Evolutionary conservation across 2,888 invertebrate species (phyloP).

Genomic region (Imbricaverruca yamaguchii): DNA sequence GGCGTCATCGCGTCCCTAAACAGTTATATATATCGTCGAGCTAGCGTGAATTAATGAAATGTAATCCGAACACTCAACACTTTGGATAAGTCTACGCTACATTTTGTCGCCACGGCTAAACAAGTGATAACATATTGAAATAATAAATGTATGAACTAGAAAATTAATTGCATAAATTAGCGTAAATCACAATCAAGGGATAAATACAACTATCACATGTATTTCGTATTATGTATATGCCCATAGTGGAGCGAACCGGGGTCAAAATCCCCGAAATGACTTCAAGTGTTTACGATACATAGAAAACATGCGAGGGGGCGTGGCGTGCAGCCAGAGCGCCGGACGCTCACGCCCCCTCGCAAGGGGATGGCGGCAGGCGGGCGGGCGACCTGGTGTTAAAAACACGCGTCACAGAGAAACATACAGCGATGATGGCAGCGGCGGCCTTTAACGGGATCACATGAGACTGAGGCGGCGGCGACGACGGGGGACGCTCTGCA

Average conservation of each 20-base stretch:
- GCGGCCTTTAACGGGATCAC: neutral
- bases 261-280: conserved; percentile 3
- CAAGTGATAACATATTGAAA: conserved; percentile 15
- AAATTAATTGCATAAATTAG: conserved; percentile 18
- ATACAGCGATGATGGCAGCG: neutral
- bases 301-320: neutral
- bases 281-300: neutral
- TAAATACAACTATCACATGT: conserved; percentile 17
- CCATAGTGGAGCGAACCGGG: neutral
- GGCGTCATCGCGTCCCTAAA: neutral
- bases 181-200: conserved; percentile 14
- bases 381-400: neutral
- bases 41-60: neutral
- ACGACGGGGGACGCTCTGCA: neutral
- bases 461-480: neutral
- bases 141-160: conserved; percentile 13
- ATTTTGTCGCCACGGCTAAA: neutral
- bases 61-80: neutral
- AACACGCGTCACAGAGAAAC: neutral
- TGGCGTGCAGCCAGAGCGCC: neutral
- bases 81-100: neutral
- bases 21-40: neutral
- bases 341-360: neutral
- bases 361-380: neutral
- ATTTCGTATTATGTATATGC: neutral